A percentile compares a stretch with the other conserved stretches of the same genome.
phyloP scores from a whole-genome alignment of 2,113 vertebrate genomes.

The Puffinus mauretanicus region DNA sequence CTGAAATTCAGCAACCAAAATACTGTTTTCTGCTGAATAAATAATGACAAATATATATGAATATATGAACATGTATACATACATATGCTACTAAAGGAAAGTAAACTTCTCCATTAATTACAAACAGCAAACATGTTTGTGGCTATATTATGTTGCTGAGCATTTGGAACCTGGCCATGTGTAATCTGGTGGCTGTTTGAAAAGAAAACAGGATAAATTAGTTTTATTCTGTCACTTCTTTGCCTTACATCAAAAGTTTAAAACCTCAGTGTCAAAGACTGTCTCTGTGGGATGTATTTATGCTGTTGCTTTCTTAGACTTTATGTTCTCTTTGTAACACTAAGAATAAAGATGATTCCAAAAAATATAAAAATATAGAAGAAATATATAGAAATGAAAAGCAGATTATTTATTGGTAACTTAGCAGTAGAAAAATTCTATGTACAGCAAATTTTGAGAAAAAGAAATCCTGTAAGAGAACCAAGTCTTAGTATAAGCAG shows the following conservation, averaged over 20 bases:
- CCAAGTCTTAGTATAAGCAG: not conserved
- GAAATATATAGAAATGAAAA: not conserved
- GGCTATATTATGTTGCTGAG: not conserved
- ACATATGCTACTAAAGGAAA: not conserved
- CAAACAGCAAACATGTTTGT: not conserved
- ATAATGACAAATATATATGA: not conserved
- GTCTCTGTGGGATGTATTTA: not conserved
- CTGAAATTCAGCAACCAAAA: not conserved
- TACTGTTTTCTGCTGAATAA: not conserved
- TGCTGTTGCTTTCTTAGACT: not conserved
- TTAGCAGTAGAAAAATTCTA: not conserved
- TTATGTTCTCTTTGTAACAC: not conserved
- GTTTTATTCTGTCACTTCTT: not conserved
- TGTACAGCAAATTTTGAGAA: not conserved
- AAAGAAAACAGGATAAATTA: not conserved
- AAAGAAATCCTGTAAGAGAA: not conserved
- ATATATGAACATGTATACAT: not conserved
- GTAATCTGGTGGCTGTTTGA: not conserved
- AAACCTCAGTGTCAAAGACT: not conserved
- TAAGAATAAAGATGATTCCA: not conserved
- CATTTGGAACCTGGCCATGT: not conserved
- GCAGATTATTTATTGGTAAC: not conserved
- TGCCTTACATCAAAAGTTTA: not conserved
- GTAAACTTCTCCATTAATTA: not conserved
- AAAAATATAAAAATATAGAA: not conserved